Evolutionary conservation across 2,888 invertebrate species (phyloP).

Genomic region (Pachydiplax longipennis): DNA sequence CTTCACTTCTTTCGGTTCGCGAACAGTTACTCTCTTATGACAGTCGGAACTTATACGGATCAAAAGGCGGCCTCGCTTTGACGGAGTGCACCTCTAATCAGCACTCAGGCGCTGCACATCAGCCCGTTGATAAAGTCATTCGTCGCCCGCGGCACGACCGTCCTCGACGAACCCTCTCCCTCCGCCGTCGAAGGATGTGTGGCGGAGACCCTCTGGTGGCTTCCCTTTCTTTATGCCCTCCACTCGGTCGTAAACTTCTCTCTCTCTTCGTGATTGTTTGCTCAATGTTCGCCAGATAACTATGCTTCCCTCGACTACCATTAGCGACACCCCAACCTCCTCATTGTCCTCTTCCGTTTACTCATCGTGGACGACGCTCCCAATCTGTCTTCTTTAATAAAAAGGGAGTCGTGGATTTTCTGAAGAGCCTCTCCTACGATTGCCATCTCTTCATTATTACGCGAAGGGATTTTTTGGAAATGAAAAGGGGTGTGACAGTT

Average conservation of each 20-base stretch:
- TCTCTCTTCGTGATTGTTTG: constrained; percentile 30
- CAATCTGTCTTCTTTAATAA: neutral
- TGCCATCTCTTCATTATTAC: too few species aligned
- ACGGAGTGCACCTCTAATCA: neutral
- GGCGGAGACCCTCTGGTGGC: neutral
- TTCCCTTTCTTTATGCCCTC: constrained; percentile 38
- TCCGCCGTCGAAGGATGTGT: neutral
- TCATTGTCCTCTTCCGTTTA: neutral
- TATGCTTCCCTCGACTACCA: neutral
- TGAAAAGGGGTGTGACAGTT: too few species aligned
- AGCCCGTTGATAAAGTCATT: constrained; percentile 21
- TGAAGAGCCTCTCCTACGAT: neutral
- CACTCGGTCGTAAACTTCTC: constrained; percentile 22
- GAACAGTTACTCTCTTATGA: neutral
- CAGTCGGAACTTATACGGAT: neutral
- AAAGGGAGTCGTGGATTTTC: neutral
- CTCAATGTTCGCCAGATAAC: constrained; percentile 7
- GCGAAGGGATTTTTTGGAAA: too few species aligned
- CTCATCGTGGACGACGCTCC: neutral
- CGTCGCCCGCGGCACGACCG: constrained; percentile 11
- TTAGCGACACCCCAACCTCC: neutral
- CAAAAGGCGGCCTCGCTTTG: neutral
- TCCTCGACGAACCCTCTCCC: neutral
- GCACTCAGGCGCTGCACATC: constrained; percentile 28
- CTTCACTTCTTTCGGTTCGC: neutral